Base-by-base conservation (phyloP, 1,140 invertebrate species). In the Dysdera silvatica region DNA sequence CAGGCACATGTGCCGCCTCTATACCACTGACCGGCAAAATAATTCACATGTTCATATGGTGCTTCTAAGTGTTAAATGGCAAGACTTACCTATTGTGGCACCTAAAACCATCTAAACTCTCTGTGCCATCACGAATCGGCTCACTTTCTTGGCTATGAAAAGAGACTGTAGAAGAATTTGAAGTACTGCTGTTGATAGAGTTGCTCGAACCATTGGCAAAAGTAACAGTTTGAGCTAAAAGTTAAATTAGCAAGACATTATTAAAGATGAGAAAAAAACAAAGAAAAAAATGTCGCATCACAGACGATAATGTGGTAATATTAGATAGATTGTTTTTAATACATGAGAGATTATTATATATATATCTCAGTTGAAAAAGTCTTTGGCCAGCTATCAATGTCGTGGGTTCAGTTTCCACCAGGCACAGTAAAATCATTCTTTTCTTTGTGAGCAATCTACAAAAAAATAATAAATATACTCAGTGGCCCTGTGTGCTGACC, bases 151-250 rank as follows among this genome's bases (percentile, higher is more conserved):
- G 56, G 20, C 57, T 60, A 40, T 24, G 59, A 12, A 60, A 56
- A 10, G 57, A 65, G n/a, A 65, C 12, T 26, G 63, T 60, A 10
- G 63, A 65, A 20, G 57, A 51, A 33, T 56, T 60, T 10, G 63
- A 65, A 31, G 43, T 48, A 55, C 51, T 60, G 18, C 63, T 65
- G 18, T 65, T 57, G 20, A 65, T 55, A 12, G 63, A 65, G 16
- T 16, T 60, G 26, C 57, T 49, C 8, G 63, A 65, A 29, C 63
- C 63, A 55, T 65, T 65, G 12, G 55, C 61, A 64, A 64, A 64
- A 18, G 61, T 64, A 8, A 64, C 61, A 52, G 54, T 58, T 52
- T 64, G 61, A 26, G 55, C 40, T 55, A 54, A 40, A 43, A 33
- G 14, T 7, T 28, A 14, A 3, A 20, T 40, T 7, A 55, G 20